These are phyloP conservation scores for Dendroctonus valens DNA, from an alignment of 1,140 invertebrate species.

Conservation along the genomic window DNA sequence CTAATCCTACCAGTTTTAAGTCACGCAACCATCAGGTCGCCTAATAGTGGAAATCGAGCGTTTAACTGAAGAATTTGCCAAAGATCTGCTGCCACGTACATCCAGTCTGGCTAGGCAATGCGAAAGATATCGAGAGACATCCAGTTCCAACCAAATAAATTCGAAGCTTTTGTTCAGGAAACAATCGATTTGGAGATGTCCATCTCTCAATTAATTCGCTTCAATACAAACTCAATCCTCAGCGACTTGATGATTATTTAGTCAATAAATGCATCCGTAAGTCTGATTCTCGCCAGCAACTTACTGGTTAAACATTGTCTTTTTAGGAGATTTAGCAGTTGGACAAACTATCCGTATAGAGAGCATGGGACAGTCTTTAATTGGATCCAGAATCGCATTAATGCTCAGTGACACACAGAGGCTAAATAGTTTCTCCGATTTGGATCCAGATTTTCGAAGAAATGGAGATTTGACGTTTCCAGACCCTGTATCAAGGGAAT, in stretches of 20 bases:
- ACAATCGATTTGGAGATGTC: conserved; percentile 62
- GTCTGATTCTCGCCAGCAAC: neutral
- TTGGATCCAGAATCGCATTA: conserved; percentile 59
- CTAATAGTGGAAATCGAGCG: conserved; percentile 54
- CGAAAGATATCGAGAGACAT: conserved; percentile 43
- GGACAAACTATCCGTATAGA: conserved; percentile 42
- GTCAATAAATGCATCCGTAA: conserved; percentile 39
- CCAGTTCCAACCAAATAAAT: conserved; percentile 40
- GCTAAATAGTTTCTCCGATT: conserved; percentile 35
- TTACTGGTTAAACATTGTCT: neutral
- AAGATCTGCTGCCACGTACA: conserved; percentile 45
- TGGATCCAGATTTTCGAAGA: neutral
- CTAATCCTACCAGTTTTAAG: conserved; percentile 69
- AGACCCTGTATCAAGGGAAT: conserved; percentile 62
- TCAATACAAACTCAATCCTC: conserved; percentile 59
- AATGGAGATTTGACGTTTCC: conserved; percentile 52
- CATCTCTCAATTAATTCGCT: conserved; percentile 65
- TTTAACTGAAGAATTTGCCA: conserved; percentile 44
- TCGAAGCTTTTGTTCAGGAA: conserved; percentile 55
- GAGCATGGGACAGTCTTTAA: conserved; percentile 40
- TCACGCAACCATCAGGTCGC: conserved; percentile 61
- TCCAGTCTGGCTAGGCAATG: conserved; percentile 41
- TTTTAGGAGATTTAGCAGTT: conserved; percentile 50
- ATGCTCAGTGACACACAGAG: conserved; percentile 62
- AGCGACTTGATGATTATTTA: conserved; percentile 42